Evolutionary conservation across 2,888 invertebrate species (phyloP).

Genomic region (Hoplodrina blanda): DNA sequence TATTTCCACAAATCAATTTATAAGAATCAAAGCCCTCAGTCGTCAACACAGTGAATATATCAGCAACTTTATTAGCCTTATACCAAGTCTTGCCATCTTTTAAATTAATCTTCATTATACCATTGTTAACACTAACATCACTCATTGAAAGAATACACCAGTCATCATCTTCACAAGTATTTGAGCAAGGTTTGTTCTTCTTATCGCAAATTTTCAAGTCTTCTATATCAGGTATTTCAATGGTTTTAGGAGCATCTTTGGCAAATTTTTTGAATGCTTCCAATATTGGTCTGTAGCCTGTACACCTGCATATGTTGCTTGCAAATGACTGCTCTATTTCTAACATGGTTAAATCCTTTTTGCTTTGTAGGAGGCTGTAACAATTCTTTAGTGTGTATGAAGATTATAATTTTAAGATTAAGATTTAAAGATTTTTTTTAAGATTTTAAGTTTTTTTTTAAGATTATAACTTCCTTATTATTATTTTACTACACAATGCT

Average conservation of each 20-base stretch:
- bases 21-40: conserved; percentile 85
- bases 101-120: conserved; percentile 63
- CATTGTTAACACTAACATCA: conserved; percentile 71
- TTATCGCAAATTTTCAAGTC: conserved; percentile 74
- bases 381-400: not conserved
- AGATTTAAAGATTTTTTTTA: no score
- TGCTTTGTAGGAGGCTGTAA: conserved; percentile 54
- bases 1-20: conserved; percentile 93
- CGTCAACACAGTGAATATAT: conserved; percentile 88
- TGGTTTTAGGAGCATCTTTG: conserved; percentile 88
- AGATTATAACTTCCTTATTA: no score
- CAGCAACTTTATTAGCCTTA: conserved; percentile 83
- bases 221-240: conserved; percentile 86
- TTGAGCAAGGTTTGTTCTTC: conserved; percentile 73
- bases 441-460: no score
- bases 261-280: conserved; percentile 95
- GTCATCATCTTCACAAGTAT: conserved; percentile 77
- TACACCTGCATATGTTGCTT: conserved; percentile 95
- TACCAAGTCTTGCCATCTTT: conserved; percentile 87
- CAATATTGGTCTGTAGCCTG: conserved; percentile 94
- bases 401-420: not conserved
- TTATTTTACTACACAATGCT: not conserved
- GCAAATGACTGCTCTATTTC: conserved; percentile 94
- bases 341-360: conserved; percentile 58
- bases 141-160: conserved; percentile 54